phyloP scores from a whole-genome alignment of 2,797 vertebrate species.

The Sebastes vulpes region DNA sequence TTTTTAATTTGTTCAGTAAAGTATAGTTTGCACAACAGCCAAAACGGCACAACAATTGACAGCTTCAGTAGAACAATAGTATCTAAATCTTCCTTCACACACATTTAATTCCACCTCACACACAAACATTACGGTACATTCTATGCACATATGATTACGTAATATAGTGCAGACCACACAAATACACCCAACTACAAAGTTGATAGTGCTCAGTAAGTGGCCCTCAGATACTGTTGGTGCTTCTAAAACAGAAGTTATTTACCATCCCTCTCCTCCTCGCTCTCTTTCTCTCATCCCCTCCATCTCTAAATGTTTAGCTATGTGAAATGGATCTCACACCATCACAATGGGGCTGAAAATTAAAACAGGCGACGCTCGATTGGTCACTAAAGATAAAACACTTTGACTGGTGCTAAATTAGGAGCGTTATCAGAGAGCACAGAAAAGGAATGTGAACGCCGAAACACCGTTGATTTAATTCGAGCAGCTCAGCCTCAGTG shows the following conservation, averaged over 20 bases:
- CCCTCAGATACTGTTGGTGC: background rate
- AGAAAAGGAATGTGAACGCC: conserved; percentile 22
- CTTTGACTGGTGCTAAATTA: conserved; percentile 52
- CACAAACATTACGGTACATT: background rate
- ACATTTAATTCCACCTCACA: background rate
- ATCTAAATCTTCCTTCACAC: background rate
- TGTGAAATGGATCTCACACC: conserved; percentile 21
- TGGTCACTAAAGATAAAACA: conserved; percentile 60
- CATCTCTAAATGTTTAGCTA: conserved; percentile 4
- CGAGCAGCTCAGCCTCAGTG: conserved; percentile 32
- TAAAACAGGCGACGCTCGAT: conserved; percentile 37
- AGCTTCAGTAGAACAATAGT: background rate
- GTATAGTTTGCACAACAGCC: background rate
- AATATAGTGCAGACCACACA: background rate
- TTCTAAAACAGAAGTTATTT: conserved; percentile 5
- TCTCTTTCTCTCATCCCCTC: background rate
- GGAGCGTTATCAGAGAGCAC: conserved; percentile 31
- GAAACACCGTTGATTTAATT: conserved; percentile 48
- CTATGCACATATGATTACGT: background rate
- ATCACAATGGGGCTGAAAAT: conserved; percentile 35
- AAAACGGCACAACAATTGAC: background rate
- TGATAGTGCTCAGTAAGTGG: background rate
- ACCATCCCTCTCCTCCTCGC: background rate
- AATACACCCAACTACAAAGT: background rate
- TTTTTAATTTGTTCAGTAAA: background rate